Percentiles rank a stretch among this genome's conserved stretches.
Conservation (phyloP, 2,888 invertebrate species). For the Ophonus ardosiacus region DNA sequence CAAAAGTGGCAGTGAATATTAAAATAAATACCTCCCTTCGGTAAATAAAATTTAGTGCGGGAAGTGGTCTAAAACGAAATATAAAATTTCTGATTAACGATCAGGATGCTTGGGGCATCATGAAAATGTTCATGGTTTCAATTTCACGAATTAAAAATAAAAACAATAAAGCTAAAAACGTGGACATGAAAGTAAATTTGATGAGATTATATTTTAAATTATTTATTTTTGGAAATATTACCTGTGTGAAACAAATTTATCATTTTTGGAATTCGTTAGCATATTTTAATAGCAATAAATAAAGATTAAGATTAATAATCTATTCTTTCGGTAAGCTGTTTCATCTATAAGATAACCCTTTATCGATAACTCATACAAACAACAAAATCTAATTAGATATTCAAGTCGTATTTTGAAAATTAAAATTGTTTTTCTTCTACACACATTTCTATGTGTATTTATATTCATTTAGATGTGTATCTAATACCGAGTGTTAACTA, state of each 20-base stretch:
- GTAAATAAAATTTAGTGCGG: constrained; percentile 16
- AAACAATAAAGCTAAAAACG: too few species aligned
- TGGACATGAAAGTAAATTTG: too few species aligned
- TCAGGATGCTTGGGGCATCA: too few species aligned
- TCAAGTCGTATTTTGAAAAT: constrained; percentile 1
- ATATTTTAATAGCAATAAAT: constrained; percentile 24
- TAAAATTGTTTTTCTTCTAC: background rate
- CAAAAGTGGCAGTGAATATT: constrained; percentile 30
- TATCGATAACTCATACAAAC: constrained; percentile 18
- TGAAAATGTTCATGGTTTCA: too few species aligned
- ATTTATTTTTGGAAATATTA: background rate
- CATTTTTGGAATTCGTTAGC: constrained; percentile 28
- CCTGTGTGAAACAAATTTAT: constrained; percentile 12
- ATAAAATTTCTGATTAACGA: background rate
- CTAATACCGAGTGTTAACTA: constrained; percentile 51
- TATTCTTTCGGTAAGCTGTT: constrained; percentile 22
- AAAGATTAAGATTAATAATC: constrained; percentile 17
- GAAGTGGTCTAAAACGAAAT: background rate
- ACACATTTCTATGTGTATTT: constrained; percentile 46
- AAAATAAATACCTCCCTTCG: constrained; percentile 26
- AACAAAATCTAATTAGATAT: constrained; percentile 5
- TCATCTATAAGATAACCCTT: constrained; percentile 29
- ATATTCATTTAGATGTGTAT: constrained; percentile 54
- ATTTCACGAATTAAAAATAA: too few species aligned
- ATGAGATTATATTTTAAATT: too few species aligned